Base-by-base conservation (phyloP, 1,140 invertebrate species). In the Caenorhabditis tropicalis region DNA sequence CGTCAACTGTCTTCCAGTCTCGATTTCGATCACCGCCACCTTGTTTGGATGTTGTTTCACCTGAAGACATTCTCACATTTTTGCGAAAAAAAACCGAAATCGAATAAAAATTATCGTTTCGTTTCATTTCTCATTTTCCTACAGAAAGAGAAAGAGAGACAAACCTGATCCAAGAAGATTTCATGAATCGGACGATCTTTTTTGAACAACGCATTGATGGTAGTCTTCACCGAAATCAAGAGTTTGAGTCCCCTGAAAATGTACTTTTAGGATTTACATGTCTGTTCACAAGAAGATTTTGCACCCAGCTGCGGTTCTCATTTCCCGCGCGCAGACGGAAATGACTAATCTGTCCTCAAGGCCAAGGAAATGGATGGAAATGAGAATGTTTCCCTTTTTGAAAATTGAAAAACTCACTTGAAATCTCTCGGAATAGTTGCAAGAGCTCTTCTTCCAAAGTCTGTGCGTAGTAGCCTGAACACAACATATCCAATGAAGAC, bases 1-100 rank as follows among this genome's bases (percentile, higher is more conserved):
- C n/a, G 87, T 91, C 33, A 86, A 81, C 24, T 82, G 27, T 29
- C 84, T 46, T 15, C 85, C 86, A 24, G 83, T 82, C 19, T 88
- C 86, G 43, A 90, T 82, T 58, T 85, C 81, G 58, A 82, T 56
- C 19, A 46, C 24, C 10, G 84, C 84, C 24, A 82, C 12, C 24
- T 82, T 85, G 49, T 82, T 43, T 24, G 79, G 84, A 36, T 85
- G 84, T 39, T 81, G 49, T 48, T 33, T 27, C 49, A 85, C 33
- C 84, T 79, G 29, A 24, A 79, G 21, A 81, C 29, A 36, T 36
- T 39, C 27, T n/a, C n/a, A 53, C 29, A 81, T 81, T 43, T 6
- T 6, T n/a, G 36, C 7, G 27, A 29, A 3, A 81, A 81, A 81
- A 58, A 81, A 53, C 79, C 51, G 48, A 81, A 36, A 53, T 81